Evolutionary conservation across 2,113 vertebrate species (phyloP), one percentile per base, ranked within the genome.

Genomic region (Scatophagus argus): DNA sequence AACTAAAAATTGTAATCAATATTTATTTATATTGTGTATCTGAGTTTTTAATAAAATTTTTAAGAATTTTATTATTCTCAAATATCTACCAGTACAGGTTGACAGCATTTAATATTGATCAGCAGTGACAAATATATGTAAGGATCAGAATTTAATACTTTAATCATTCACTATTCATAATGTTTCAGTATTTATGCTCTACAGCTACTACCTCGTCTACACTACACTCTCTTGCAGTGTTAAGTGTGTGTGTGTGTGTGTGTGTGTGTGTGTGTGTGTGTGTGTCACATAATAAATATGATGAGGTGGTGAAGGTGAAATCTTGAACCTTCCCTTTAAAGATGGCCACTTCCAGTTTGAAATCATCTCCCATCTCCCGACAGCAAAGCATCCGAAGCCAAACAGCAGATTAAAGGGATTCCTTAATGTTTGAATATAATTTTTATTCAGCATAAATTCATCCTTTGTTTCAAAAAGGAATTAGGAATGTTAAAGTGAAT

Each of bases 321-420:
- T 75, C 84, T 80, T 85, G 83, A 89, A 83, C 72, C 71, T 87
- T 88, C 88, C 83, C 73, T 80, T 76, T 82, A 78, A 80, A 86
- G 77, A 62, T n/a, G 51, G 63, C 14, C 2, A 12, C 31, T 75
- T 74, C 3, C 67, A 41, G 58, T 39, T 65, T 62, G 59, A 63
- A 1, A 19, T 43, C 41, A 68, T 58, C 63, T 70, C 14, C 41
- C 34, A 59, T 43, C 56, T 46, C 41, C 66, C 29, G 36, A 54
- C 58, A 84, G 77, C 66, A 79, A 82, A 66, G 54, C 73, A 74
- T 36, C 58, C 58, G 74, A 51, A 85, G 62, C 64, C 74, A 79
- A 78, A 77, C 2, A 56, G 39, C 0, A 36, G 72, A 79, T 88
- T 90, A 79, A 85, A 90, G 81, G 85, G 84, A 91, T 87, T 79